Evolutionary conservation across 2,888 invertebrate genomes (phyloP).

Genomic region (Andrena hattorfiana): DNA sequence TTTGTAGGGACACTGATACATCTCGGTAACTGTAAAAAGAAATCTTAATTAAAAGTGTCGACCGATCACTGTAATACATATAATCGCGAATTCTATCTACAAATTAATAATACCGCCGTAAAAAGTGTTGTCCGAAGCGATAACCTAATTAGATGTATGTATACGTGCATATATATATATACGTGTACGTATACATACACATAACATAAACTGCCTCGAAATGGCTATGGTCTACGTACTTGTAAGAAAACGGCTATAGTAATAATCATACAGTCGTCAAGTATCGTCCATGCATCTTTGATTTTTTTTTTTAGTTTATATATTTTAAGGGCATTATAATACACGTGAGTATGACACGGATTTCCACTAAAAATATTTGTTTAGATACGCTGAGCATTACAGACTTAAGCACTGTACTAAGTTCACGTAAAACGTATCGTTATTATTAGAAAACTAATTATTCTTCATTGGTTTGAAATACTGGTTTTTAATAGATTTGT

Average conservation of each 20-base stretch:
- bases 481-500: conserved; percentile 84
- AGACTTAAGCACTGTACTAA: conserved; percentile 79
- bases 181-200: conserved; percentile 41
- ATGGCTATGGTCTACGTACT: conserved; percentile 77
- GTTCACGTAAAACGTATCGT: conserved; percentile 79
- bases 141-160: conserved; percentile 77
- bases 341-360: conserved; percentile 83
- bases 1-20: conserved; percentile 54
- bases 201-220: conserved; percentile 79
- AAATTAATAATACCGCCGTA: conserved; percentile 80
- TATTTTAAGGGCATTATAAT: conserved; percentile 80
- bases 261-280: conserved; percentile 75
- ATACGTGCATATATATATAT: conserved; percentile 56
- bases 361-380: conserved; percentile 82
- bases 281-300: conserved; percentile 81
- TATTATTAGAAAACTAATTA: conserved; percentile 83
- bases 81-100: conserved; percentile 74
- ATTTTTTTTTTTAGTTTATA: conserved; percentile 80
- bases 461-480: conserved; percentile 84
- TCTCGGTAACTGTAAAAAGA: conserved; percentile 73
- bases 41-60: conserved; percentile 59
- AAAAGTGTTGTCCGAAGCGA: conserved; percentile 65
- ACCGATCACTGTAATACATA: conserved; percentile 43
- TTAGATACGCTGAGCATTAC: conserved; percentile 82
- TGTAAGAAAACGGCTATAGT: conserved; percentile 76